phyloP scores from a whole-genome alignment of 2,797 vertebrate genomes.

The Poeciliopsis paucimaculata region DNA sequence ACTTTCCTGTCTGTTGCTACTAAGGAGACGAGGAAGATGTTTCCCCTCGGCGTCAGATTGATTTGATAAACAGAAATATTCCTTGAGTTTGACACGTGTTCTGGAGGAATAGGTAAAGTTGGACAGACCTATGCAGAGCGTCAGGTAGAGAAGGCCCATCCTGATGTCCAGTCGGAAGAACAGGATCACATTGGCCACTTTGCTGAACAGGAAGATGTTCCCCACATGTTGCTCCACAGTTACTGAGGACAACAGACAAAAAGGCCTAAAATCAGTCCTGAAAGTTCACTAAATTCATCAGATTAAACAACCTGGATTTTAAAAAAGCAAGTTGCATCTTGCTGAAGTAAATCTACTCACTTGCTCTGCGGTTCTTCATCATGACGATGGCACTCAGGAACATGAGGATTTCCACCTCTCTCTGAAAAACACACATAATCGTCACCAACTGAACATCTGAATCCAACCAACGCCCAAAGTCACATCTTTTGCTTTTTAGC shows the following conservation, averaged over 20 bases:
- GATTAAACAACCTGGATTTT: neutral
- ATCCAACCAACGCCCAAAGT: neutral
- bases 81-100: neutral
- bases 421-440: conserved; percentile 74
- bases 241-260: conserved; percentile 73
- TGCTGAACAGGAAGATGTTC: conserved; percentile 97
- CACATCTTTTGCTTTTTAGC: neutral
- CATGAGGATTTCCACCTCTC: conserved; percentile 97
- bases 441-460: neutral
- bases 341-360: conserved; percentile 78
- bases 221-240: conserved; percentile 96
- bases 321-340: neutral
- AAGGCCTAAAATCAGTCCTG: neutral
- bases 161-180: conserved; percentile 96
- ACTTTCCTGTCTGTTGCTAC: neutral
- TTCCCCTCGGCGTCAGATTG: neutral
- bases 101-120: neutral
- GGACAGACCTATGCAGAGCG: conserved; percentile 84
- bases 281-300: neutral
- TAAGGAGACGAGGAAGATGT: no score
- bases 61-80: neutral
- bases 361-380: conserved; percentile 97
- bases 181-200: conserved; percentile 94
- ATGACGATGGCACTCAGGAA: conserved; percentile 98
- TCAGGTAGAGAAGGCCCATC: conserved; percentile 94